Percentiles rank a stretch among this genome's conserved stretches.
Conservation (phyloP, 2,888 invertebrate genomes). For the Cryptus armator region DNA sequence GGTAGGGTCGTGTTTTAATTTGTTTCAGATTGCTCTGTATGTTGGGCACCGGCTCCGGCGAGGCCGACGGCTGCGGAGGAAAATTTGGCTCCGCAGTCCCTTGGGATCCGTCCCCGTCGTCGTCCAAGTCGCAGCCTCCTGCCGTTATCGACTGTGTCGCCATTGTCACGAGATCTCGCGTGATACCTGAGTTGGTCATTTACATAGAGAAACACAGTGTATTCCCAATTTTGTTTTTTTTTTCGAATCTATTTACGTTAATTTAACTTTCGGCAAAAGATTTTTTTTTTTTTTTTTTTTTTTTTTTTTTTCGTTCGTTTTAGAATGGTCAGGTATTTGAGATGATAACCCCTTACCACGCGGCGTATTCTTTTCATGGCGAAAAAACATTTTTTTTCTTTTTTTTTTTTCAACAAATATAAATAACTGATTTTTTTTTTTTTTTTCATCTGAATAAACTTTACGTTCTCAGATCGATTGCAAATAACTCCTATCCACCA, state of each 20-base stretch:
- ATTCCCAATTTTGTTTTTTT: constrained; percentile 67
- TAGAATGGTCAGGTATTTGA: constrained; percentile 24
- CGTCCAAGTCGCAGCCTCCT: constrained; percentile 82
- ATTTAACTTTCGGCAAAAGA: constrained; percentile 20
- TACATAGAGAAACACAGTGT: constrained; percentile 77
- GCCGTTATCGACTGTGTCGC: constrained; percentile 82
- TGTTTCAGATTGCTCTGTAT: constrained; percentile 86
- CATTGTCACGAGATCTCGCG: constrained; percentile 85
- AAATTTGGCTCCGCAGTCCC: constrained; percentile 83
- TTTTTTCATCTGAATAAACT: too few species aligned
- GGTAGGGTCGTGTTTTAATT: constrained; percentile 87
- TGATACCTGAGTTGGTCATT: constrained; percentile 83
- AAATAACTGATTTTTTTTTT: too few species aligned
- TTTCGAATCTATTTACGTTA: constrained; percentile 45
- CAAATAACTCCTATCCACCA: too few species aligned
- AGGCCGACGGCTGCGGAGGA: constrained; percentile 84
- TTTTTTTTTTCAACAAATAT: background rate
- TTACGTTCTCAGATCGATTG: too few species aligned
- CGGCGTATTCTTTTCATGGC: background rate
- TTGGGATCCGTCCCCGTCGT: constrained; percentile 83
- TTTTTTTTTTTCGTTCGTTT: constrained; percentile 34
- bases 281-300: constrained; percentile 46
- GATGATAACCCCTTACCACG: constrained; percentile 40
- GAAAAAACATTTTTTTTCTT: background rate
- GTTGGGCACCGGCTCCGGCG: constrained; percentile 85